These are phyloP conservation scores for Myzus persicae DNA, from an alignment of 1,140 invertebrate genomes.

Conservation along the genomic window DNA sequence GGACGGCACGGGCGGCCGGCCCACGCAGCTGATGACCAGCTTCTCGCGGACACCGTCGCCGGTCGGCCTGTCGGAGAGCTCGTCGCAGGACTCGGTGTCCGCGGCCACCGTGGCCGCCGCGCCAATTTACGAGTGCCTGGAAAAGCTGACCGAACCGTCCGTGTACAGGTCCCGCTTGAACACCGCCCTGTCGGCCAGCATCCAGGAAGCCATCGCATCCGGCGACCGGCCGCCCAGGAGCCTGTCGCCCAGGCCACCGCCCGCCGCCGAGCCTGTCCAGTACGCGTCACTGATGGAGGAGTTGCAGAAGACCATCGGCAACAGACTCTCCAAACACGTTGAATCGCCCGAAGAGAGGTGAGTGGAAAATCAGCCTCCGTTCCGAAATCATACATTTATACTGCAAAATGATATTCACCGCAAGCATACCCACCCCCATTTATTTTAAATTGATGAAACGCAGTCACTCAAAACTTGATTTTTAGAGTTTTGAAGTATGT, in stretches of 20 bases:
- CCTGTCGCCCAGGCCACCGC: constrained; percentile 64
- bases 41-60: constrained; percentile 66
- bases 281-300: constrained; percentile 67
- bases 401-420: neutral
- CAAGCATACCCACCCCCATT: too few species aligned
- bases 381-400: neutral
- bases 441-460: too few species aligned
- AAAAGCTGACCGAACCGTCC: constrained; percentile 65
- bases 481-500: too few species aligned
- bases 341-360: constrained; percentile 47
- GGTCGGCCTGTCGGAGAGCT: constrained; percentile 64
- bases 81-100: constrained; percentile 63
- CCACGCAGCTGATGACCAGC: constrained; percentile 65
- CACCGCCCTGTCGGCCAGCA: constrained; percentile 62
- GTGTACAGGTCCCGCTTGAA: constrained; percentile 65
- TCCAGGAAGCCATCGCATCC: neutral
- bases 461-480: too few species aligned
- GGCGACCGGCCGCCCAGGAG: constrained; percentile 60
- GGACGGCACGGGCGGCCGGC: constrained; percentile 42
- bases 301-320: constrained; percentile 63
- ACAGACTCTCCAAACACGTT: constrained; percentile 50
- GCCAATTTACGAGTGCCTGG: constrained; percentile 66
- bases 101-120: constrained; percentile 60
- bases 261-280: constrained; percentile 63
- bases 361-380: neutral